Evolutionary conservation across 2,797 vertebrate species (phyloP), one percentile per base, ranked within the genome.

Genomic region (Hybognathus amarus): DNA sequence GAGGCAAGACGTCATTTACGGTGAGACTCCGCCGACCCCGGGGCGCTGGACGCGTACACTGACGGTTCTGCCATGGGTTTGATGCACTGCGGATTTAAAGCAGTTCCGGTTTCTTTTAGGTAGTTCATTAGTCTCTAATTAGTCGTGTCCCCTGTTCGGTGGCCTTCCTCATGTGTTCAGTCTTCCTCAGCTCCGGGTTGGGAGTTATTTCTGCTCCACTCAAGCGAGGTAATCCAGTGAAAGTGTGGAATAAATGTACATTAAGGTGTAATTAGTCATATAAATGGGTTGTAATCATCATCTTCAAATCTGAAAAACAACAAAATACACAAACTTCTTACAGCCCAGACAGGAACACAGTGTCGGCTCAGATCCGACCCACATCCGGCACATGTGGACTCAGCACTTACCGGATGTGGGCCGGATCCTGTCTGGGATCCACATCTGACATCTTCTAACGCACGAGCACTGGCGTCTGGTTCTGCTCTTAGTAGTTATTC

Each of bases 1-100:
- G 85, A 94, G 96, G 40, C 97, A 98, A 90, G 97, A 98, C 0
- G 97, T 98, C 91, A 97, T 98, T 86, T 98, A 98, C 0, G 97
- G 97, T 98, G 86, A 91, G 89, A 22, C 4, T 20, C 30, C 2
- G 6, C 36, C 36, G 1, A 45, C 24, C 17, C 33, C n/a, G 2
- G 36, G 24, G 1, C 67, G 15, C 2, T 17, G 33, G 18, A 27
- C 5, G 20, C 45, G 3, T 13, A 30, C 27, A 12, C 27, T 13
- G 0, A 10, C 50, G 22, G 47, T 1, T 54, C 11, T 54, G 30
- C 27, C 10, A 7, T 22, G 69, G 24, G 30, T 71, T 10, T 9
- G n/a, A 45, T 45, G 40, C 33, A 40, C 33, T 12, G 8, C 67
- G n/a, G 10, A 38, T 67, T n/a, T 38, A 27, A 3, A 54, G 22